These are phyloP conservation scores for Resseliella maxima DNA, from an alignment of 2,888 invertebrate genomes.

Conservation along the genomic window DNA sequence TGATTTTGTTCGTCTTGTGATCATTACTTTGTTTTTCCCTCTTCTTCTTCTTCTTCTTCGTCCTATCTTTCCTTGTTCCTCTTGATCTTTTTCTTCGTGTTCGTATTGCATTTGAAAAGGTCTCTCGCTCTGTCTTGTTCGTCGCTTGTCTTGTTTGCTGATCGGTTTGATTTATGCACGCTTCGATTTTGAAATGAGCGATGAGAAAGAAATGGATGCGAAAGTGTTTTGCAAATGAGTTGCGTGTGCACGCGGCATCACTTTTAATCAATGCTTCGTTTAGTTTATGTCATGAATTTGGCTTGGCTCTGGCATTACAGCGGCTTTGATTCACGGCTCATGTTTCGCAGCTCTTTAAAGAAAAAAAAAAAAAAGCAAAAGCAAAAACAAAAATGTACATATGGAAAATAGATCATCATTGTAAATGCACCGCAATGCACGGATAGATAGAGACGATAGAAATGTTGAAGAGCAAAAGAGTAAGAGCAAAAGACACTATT, in stretches of 20 bases:
- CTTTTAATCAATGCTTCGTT: conserved; percentile 28
- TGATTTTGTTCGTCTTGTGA: neutral
- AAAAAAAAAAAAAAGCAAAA: neutral
- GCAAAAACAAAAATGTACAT: neutral
- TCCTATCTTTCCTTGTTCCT: neutral
- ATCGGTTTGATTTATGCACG: conserved; percentile 54
- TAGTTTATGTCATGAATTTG: conserved; percentile 1
- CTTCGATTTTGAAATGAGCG: neutral
- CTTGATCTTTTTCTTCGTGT: neutral
- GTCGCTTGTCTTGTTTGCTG: neutral
- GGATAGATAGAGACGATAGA: too few species aligned
- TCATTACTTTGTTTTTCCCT: neutral
- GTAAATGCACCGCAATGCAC: conserved; percentile 12
- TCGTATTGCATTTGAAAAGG: neutral
- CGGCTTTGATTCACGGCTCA: neutral
- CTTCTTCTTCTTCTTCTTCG: neutral
- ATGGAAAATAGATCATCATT: conserved; percentile 30
- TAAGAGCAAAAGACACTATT: too few species aligned
- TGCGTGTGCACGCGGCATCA: conserved; percentile 54
- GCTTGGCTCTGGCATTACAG: neutral
- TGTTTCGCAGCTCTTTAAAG: neutral
- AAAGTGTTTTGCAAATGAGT: conserved; percentile 55
- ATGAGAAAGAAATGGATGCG: conserved; percentile 42
- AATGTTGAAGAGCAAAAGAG: too few species aligned
- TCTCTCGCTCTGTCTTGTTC: neutral